Evolutionary conservation across 1,140 invertebrate species (phyloP).

Genomic region (Caenorhabditis remanei): DNA sequence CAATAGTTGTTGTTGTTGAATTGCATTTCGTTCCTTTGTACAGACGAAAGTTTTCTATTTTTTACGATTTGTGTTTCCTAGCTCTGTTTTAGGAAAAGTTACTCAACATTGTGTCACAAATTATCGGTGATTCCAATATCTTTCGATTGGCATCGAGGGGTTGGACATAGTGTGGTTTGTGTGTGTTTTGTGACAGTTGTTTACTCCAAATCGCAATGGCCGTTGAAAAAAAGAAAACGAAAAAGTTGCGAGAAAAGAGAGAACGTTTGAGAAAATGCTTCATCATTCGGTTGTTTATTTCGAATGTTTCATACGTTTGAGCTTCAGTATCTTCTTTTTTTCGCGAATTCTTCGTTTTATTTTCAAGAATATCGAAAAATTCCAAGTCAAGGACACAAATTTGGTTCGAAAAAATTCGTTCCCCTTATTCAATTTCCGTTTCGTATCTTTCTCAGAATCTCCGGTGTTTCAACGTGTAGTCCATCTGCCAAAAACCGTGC

Average conservation of each 20-base stretch:
- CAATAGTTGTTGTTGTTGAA: no score
- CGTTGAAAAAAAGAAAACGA: not conserved
- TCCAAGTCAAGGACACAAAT: not conserved
- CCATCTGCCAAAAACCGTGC: not conserved
- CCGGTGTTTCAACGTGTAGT: not conserved
- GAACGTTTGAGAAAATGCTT: conserved; percentile 10
- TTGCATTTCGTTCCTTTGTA: no score
- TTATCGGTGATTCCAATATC: not conserved
- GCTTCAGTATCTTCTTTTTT: not conserved
- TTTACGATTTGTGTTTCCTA: no score
- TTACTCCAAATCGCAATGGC: conserved; percentile 20
- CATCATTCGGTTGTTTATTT: not conserved
- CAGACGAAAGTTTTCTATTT: no score
- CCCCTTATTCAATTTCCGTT: no score
- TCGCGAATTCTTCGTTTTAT: not conserved
- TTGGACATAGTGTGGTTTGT: conserved; percentile 6
- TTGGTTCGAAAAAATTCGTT: no score
- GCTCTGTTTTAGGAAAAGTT: no score
- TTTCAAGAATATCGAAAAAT: not conserved
- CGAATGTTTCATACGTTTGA: not conserved
- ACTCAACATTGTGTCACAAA: no score
- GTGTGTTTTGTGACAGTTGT: conserved; percentile 42
- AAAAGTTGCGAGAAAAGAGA: not conserved
- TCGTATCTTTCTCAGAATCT: conserved; percentile 13
- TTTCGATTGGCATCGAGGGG: not conserved